Base-by-base conservation (phyloP, 2,797 vertebrate species). In the Crenichthys baileyi region DNA sequence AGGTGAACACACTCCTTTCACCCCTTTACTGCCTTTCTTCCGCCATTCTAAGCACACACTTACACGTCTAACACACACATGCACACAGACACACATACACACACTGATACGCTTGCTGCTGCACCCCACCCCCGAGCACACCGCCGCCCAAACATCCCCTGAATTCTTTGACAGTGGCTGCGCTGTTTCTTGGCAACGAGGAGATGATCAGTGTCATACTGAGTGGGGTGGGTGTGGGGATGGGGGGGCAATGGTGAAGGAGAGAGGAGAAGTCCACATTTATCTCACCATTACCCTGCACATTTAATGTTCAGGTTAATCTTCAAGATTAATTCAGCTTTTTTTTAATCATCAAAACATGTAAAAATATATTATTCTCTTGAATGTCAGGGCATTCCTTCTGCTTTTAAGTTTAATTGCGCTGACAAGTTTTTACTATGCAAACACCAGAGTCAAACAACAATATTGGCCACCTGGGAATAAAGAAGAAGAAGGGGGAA, bases 141-240 rank as follows among this genome's bases (percentile, higher is more conserved):
- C 91, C 55, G 56, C 90, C 85, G 91, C 91, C 91, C 91, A 90
- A 92, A 93, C 91, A 93, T 91, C 90, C 91, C 91, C 92, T 86
- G 91, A 92, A 95, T 96, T 96, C 95, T 96, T 95, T 95, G 90
- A 95, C 92, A 91, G 88, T 91, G 91, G 92, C 91, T 94, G 94
- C 90, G 55, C 87, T 93, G 96, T 96, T 96, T 94, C 96, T 86
- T 95, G 90, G 96, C 95, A 96, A 96, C 95, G 82, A 83, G 87
- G 91, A 92, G 91, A 92, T 82, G 81, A 92, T 90, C 91, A 91
- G 92, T 92, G 87, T 93, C 92, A 94, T 94, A 88, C 91, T 78
- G 50, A 16, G 12, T 15, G 51, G 18, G 51, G 16, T 20, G 51
- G 51, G 18, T 20, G 51, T 16, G 51, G 18, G 51, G 51, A 16